phyloP scores from a whole-genome alignment of 2,113 vertebrate genomes.

The Embiotoca jacksoni region DNA sequence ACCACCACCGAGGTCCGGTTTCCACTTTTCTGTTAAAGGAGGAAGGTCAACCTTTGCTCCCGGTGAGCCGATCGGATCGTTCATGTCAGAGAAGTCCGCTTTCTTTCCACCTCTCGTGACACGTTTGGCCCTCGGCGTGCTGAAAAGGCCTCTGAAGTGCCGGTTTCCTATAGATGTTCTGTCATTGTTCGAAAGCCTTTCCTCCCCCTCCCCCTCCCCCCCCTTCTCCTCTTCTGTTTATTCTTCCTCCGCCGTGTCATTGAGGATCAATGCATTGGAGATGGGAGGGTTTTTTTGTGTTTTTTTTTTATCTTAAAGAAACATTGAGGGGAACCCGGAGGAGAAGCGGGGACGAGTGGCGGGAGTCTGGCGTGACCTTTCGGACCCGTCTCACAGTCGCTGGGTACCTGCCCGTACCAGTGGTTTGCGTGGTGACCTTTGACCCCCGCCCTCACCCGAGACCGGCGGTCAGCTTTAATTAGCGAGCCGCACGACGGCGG shows the following conservation, averaged over 20 bases:
- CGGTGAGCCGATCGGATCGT: conserved; percentile 26
- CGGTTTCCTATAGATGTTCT: conserved; percentile 55
- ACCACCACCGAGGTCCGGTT: conserved; percentile 19
- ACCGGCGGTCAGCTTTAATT: conserved; percentile 76
- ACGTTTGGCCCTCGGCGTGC: conserved; percentile 20
- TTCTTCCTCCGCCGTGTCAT: conserved; percentile 32
- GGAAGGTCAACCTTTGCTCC: conserved; percentile 62
- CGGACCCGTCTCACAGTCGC: conserved; percentile 56
- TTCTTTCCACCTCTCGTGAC: conserved; percentile 14
- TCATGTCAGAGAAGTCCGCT: conserved; percentile 21
- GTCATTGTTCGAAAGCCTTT: conserved; percentile 47
- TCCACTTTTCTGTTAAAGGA: conserved; percentile 39
- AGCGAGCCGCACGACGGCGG: conserved; percentile 59
- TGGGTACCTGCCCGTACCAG: conserved; percentile 76
- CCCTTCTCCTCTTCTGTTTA: conserved; percentile 19
- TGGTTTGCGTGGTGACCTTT: conserved; percentile 75
- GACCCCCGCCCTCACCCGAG: conserved; percentile 71
- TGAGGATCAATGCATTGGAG: conserved; percentile 52
- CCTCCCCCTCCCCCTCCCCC: conserved; percentile 38
- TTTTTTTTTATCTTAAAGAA: background rate
- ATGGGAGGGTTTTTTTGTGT: background rate
- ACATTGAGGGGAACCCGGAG: conserved; percentile 2
- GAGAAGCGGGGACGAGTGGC: background rate
- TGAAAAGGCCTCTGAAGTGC: conserved; percentile 59
- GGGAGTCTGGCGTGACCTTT: conserved; percentile 34